Evolutionary conservation across 2,888 invertebrate species (phyloP).

Genomic region (Cyclophora albipunctata): DNA sequence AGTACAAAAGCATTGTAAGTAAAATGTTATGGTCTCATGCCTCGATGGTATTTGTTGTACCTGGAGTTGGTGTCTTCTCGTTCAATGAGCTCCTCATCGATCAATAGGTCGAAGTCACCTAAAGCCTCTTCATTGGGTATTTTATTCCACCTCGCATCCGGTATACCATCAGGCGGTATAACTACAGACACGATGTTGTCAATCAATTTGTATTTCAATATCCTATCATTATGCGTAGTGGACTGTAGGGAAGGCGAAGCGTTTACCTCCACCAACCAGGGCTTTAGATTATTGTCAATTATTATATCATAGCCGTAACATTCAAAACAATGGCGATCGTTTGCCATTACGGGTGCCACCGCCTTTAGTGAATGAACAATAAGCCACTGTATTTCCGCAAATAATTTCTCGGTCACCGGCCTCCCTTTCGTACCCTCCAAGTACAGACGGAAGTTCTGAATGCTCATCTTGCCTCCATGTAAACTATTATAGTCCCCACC

Average conservation of each 20-base stretch:
- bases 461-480: slow-evolving; percentile 96
- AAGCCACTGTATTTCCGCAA: slow-evolving; percentile 91
- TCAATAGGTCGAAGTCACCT: slow-evolving; percentile 88
- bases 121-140: slow-evolving; percentile 82
- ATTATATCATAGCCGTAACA: slow-evolving; percentile 98
- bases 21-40: no score
- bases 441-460: slow-evolving; percentile 92
- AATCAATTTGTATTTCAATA: slow-evolving; percentile 94
- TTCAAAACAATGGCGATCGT: slow-evolving; percentile 94
- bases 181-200: slow-evolving; percentile 95
- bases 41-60: slow-evolving; percentile 37
- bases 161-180: slow-evolving; percentile 89
- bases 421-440: slow-evolving; percentile 94
- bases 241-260: slow-evolving; percentile 96
- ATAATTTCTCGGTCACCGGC: slow-evolving; percentile 90
- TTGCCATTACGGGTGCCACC: slow-evolving; percentile 95
- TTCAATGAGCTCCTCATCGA: slow-evolving; percentile 87
- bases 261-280: slow-evolving; percentile 96
- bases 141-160: slow-evolving; percentile 93
- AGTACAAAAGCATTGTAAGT: no score
- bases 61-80: slow-evolving; percentile 74
- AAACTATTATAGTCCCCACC: slow-evolving; percentile 96
- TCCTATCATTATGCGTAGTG: slow-evolving; percentile 95
- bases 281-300: slow-evolving; percentile 94
- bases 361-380: slow-evolving; percentile 96